Evolutionary conservation across 1,140 invertebrate genomes (phyloP).

Genomic region (Planococcus citri): DNA sequence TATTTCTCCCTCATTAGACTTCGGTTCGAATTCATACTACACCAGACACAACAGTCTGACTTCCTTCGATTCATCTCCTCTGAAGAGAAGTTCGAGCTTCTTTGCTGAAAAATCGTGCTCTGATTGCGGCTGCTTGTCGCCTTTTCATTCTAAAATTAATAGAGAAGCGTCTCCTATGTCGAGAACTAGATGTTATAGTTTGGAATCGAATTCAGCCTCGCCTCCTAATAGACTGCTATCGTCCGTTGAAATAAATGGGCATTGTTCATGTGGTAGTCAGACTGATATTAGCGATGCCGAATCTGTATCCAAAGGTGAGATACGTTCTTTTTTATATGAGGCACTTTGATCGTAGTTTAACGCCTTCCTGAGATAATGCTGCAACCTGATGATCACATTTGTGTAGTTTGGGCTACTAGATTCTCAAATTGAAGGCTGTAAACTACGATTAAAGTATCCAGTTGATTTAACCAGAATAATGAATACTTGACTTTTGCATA

Average conservation of each 20-base stretch:
- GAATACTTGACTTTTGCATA: not conserved
- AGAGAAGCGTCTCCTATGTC: constrained; percentile 11
- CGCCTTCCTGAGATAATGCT: too few species aligned
- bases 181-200: constrained; percentile 42
- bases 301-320: constrained; percentile 15
- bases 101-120: not conserved
- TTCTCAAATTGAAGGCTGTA: too few species aligned
- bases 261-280: constrained; percentile 57
- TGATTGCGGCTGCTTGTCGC: constrained; percentile 10
- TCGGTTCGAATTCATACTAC: constrained; percentile 31
- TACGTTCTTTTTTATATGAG: too few species aligned
- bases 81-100: constrained; percentile 4
- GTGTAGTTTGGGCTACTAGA: too few species aligned
- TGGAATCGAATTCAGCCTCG: constrained; percentile 38
- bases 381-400: too few species aligned
- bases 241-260: constrained; percentile 35
- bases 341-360: not conserved
- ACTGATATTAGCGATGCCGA: constrained; percentile 40
- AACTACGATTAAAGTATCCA: too few species aligned
- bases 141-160: not conserved
- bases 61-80: not conserved
- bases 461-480: too few species aligned
- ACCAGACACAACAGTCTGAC: not conserved
- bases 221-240: constrained; percentile 33
- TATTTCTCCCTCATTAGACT: constrained; percentile 39